Conservation (phyloP, 35 echinoderm and acorn worm species). For the Holothuria glaberrima region DNA sequence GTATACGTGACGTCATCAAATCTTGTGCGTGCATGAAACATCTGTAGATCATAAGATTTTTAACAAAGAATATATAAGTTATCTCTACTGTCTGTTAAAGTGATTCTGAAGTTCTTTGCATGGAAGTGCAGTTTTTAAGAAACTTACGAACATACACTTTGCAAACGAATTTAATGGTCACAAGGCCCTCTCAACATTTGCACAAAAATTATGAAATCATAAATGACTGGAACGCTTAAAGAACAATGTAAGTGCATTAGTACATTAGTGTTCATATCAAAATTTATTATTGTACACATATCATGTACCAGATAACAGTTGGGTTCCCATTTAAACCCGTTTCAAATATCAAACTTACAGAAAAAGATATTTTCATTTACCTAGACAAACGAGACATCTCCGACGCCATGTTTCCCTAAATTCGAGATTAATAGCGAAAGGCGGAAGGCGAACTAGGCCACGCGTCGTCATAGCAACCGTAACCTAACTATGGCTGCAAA, state of each 20-base stretch:
- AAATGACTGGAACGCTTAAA: too few relatives aligned
- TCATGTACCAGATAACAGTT: background rate
- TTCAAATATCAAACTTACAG: constrained; percentile 13
- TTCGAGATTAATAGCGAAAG: constrained; percentile 49
- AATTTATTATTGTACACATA: constrained; percentile 36
- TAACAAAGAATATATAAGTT: too few relatives aligned
- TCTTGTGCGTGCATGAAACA: too few relatives aligned
- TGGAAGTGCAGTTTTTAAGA: too few relatives aligned
- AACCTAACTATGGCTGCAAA: constrained; percentile 30
- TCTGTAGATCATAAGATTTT: too few relatives aligned
- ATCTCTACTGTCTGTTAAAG: too few relatives aligned
- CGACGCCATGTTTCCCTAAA: constrained; percentile 49
- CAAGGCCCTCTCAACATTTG: too few relatives aligned
- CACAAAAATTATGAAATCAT: too few relatives aligned
- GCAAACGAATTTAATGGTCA: too few relatives aligned
- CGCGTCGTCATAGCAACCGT: constrained; percentile 47
- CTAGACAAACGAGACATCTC: constrained; percentile 28
- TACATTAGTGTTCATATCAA: constrained; percentile 21
- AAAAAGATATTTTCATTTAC: constrained; percentile 44
- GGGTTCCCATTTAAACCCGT: constrained; percentile 27
- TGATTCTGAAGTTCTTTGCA: too few relatives aligned
- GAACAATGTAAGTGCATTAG: background rate
- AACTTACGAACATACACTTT: too few relatives aligned
- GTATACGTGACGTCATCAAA: too few relatives aligned
- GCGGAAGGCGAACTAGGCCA: constrained; percentile 43